Evolutionary conservation across 2,797 vertebrate genomes (phyloP).

Genomic region (Hapalemur alaotrensis): DNA sequence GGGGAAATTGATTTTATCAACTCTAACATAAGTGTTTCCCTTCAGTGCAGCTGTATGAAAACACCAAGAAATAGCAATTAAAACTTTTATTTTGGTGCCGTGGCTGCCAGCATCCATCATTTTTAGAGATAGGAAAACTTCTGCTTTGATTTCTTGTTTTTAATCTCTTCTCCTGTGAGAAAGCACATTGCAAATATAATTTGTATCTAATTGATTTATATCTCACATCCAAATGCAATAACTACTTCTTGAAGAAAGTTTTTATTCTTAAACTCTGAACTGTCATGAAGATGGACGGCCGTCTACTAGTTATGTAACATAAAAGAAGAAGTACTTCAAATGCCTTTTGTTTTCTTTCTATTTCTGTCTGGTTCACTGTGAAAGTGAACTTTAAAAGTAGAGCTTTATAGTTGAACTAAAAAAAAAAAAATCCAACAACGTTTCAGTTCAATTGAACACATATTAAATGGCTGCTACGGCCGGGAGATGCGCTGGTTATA

Average conservation of each 20-base stretch:
- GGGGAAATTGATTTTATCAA: neutral
- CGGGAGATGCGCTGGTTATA: rapidly evolving
- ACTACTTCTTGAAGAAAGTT: neutral
- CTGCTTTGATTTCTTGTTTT: neutral
- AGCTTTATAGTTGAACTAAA: neutral
- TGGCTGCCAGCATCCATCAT: neutral
- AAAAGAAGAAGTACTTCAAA: neutral
- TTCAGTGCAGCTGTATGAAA: neutral
- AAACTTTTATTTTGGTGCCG: neutral
- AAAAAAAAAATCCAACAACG: neutral
- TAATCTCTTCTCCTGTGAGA: neutral
- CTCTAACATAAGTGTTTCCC: neutral
- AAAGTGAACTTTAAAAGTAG: neutral
- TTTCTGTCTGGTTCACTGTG: neutral
- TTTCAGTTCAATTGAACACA: neutral
- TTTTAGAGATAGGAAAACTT: neutral
- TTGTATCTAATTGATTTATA: neutral
- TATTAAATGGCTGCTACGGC: neutral
- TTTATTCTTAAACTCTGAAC: neutral
- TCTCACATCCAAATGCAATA: neutral
- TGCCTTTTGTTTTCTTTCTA: neutral
- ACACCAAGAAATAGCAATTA: neutral
- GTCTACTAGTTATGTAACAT: rapidly evolving
- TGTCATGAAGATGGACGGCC: neutral
- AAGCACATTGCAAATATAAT: neutral